Evolutionary conservation across 1,140 invertebrate genomes (phyloP).

Genomic region (Trissolcus basalis): DNA sequence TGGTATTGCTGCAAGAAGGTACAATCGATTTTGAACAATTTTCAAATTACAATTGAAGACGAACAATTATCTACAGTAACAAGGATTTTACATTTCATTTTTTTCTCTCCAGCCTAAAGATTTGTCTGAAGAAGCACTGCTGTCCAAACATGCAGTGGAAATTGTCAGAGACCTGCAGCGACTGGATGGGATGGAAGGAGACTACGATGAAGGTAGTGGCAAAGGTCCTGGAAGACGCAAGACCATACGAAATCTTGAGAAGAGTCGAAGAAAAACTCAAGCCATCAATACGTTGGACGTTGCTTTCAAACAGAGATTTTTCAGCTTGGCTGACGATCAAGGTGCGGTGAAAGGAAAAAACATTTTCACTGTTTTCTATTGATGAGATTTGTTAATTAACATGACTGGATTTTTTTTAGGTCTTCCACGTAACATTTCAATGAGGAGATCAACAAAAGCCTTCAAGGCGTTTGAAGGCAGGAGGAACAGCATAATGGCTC

Average conservation of each 20-base stretch:
- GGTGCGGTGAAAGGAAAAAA: constrained; percentile 70
- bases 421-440: constrained; percentile 87
- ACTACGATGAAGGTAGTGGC: constrained; percentile 91
- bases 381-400: too few relatives aligned
- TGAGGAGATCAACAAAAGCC: constrained; percentile 84
- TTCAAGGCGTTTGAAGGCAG: constrained; percentile 90
- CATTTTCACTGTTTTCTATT: too few relatives aligned
- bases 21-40: too few relatives aligned
- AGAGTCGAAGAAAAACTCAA: constrained; percentile 90
- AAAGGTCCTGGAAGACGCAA: constrained; percentile 88
- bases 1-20: constrained; percentile 90
- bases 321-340: constrained; percentile 86
- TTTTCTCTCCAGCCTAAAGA: constrained; percentile 83
- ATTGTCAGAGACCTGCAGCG: constrained; percentile 94
- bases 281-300: constrained; percentile 95
- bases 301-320: constrained; percentile 94
- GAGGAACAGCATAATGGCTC: constrained; percentile 90
- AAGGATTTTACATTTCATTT: too few relatives aligned
- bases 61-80: too few relatives aligned
- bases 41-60: too few relatives aligned
- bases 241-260: constrained; percentile 94
- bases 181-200: constrained; percentile 89
- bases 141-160: constrained; percentile 95
- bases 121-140: constrained; percentile 88
- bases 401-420: constrained; percentile 73